These are phyloP conservation scores for Dysidea cf. avara DNA, from an alignment of 37 sponge, comb jelly and placozoan species.

Conservation along the genomic window DNA sequence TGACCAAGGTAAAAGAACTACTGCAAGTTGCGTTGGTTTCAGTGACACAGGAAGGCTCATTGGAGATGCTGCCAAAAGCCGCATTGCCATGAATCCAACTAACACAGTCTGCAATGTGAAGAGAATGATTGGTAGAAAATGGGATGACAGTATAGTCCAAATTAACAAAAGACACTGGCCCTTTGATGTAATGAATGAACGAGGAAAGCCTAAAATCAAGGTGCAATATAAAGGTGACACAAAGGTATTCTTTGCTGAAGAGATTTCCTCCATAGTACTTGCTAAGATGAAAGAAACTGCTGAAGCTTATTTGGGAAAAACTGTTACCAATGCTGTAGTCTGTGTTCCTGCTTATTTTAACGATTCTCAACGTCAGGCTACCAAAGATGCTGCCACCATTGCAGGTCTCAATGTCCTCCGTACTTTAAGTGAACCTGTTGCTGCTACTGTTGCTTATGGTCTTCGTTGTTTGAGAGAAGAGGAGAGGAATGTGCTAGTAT, in stretches of 20 bases:
- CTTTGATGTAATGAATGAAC: neutral
- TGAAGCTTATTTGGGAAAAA: neutral
- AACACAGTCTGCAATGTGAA: too few relatives aligned
- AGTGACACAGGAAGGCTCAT: slow-evolving; percentile 2
- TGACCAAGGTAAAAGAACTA: slow-evolving; percentile 5
- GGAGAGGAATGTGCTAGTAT: too few relatives aligned
- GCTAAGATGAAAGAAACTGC: slow-evolving; percentile 9
- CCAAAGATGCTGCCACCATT: too few relatives aligned
- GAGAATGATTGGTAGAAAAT: too few relatives aligned
- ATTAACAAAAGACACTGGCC: neutral
- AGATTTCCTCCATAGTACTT: neutral
- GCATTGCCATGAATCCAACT: neutral
- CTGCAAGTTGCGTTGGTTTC: neutral
- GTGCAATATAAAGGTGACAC: neutral
- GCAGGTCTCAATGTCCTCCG: too few relatives aligned
- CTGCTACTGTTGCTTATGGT: too few relatives aligned
- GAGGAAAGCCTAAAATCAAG: neutral
- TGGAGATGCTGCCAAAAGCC: slow-evolving; percentile 9
- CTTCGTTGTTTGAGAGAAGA: too few relatives aligned
- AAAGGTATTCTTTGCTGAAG: neutral
- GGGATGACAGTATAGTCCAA: too few relatives aligned
- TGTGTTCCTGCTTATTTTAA: too few relatives aligned
- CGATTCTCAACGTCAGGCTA: too few relatives aligned
- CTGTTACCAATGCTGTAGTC: neutral
- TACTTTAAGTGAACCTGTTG: too few relatives aligned